These are phyloP conservation scores for Himantopus leucocephalus DNA, from an alignment of 2,113 vertebrate genomes.

Conservation along the genomic window DNA sequence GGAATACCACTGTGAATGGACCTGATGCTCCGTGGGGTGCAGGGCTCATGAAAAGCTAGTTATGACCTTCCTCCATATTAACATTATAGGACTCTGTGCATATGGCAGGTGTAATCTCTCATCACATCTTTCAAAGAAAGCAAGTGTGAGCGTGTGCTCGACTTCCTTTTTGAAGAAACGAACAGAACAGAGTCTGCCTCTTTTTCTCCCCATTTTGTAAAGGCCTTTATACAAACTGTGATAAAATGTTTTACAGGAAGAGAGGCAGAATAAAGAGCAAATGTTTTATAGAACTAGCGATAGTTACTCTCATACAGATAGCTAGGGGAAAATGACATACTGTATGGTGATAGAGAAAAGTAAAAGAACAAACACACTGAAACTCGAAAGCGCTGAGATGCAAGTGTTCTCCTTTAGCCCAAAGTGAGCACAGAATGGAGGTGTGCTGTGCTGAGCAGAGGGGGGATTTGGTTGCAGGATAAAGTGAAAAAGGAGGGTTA, in stretches of 20 bases:
- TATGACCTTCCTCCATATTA: neutral
- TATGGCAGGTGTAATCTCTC: neutral
- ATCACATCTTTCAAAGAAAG: neutral
- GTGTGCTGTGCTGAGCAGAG: neutral
- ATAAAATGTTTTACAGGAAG: constrained; percentile 12
- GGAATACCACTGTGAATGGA: neutral
- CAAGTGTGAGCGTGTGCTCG: neutral
- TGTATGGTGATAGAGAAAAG: neutral
- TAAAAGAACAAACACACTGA: neutral
- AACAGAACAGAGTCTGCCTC: neutral
- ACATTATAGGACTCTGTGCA: neutral
- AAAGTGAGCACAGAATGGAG: neutral
- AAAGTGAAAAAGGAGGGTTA: neutral
- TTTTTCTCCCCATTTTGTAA: neutral
- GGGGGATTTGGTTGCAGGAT: neutral
- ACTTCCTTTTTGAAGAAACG: neutral
- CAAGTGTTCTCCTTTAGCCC: neutral
- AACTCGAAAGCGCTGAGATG: neutral
- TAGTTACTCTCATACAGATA: neutral
- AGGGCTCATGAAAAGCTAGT: neutral
- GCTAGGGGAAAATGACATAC: neutral
- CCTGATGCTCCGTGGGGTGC: neutral
- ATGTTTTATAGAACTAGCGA: neutral
- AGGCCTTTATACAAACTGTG: constrained; percentile 1
- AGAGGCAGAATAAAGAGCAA: constrained; percentile 26